phyloP scores from a whole-genome alignment of 2,113 vertebrate species.

The Leucoraja erinaceus region DNA sequence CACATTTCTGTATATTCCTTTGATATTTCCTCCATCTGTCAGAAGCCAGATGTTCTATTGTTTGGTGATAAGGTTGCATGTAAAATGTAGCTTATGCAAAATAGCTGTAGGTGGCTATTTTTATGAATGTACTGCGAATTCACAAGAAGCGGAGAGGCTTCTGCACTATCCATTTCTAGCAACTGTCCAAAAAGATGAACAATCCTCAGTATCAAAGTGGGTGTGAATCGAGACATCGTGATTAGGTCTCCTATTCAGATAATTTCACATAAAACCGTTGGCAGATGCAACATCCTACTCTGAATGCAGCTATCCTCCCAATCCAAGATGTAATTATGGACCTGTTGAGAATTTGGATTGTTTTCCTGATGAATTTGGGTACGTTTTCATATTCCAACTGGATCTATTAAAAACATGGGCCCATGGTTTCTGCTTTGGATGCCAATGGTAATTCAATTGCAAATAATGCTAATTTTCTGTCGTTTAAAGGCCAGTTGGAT shows the following conservation, averaged over 20 bases:
- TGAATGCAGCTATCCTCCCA: neutral
- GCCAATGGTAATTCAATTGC: neutral
- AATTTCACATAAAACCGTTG: neutral
- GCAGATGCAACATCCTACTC: neutral
- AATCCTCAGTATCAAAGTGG: neutral
- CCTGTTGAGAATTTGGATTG: neutral
- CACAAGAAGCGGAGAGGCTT: conserved; percentile 11
- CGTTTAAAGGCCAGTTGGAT: no score
- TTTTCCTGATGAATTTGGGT: neutral
- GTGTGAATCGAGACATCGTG: neutral
- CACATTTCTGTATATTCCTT: conserved; percentile 26
- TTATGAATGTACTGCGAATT: conserved; percentile 23
- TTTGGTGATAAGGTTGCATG: conserved; percentile 34
- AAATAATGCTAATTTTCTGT: no score
- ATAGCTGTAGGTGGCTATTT: conserved; percentile 23
- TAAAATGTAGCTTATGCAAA: conserved; percentile 29
- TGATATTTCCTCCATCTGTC: conserved; percentile 34
- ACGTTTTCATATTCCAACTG: neutral
- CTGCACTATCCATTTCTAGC: neutral
- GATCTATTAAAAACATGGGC: neutral
- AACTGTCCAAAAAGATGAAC: neutral
- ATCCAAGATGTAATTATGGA: neutral
- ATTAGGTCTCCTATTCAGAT: neutral
- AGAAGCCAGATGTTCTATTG: conserved; percentile 22
- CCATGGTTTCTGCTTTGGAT: neutral